These are phyloP conservation scores for Pachypsylla venusta DNA, from an alignment of 1,140 invertebrate genomes.

Conservation along the genomic window DNA sequence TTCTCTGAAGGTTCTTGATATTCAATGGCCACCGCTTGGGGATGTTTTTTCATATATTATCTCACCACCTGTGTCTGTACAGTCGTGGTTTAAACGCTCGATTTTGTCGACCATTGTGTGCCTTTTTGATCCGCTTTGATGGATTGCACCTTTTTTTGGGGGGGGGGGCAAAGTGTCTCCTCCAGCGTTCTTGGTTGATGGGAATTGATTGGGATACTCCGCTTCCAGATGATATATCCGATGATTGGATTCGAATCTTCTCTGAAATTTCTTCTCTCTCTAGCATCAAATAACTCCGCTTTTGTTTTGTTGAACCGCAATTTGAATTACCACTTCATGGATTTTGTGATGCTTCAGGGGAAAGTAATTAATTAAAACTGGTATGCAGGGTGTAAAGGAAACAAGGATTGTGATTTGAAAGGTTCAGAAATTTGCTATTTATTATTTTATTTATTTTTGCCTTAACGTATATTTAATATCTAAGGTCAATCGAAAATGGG, in stretches of 20 bases:
- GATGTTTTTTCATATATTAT: neutral
- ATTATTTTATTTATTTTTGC: no score
- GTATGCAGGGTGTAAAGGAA: no score
- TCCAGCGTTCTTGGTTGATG: neutral
- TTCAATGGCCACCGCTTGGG: neutral
- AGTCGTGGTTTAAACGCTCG: neutral
- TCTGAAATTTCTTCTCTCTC: neutral
- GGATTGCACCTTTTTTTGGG: neutral
- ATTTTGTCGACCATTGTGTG: neutral
- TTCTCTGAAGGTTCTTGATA: neutral
- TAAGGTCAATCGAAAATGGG: no score
- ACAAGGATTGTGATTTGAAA: no score
- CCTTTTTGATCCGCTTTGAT: neutral
- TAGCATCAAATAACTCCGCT: neutral
- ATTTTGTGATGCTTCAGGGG: slow-evolving; percentile 6
- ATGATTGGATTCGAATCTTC: neutral
- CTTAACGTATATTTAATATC: no score
- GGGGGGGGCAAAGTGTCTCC: slow-evolving; percentile 2
- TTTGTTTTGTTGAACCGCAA: no score
- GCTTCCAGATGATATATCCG: neutral
- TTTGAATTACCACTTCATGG: neutral
- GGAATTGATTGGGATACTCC: neutral
- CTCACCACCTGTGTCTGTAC: neutral
- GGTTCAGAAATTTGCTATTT: no score
- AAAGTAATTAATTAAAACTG: no score